Percentiles rank a stretch among this genome's conserved stretches.
phyloP scores from a whole-genome alignment of 53 echinoderm and acorn worm species.

The Zoroaster sp. region DNA sequence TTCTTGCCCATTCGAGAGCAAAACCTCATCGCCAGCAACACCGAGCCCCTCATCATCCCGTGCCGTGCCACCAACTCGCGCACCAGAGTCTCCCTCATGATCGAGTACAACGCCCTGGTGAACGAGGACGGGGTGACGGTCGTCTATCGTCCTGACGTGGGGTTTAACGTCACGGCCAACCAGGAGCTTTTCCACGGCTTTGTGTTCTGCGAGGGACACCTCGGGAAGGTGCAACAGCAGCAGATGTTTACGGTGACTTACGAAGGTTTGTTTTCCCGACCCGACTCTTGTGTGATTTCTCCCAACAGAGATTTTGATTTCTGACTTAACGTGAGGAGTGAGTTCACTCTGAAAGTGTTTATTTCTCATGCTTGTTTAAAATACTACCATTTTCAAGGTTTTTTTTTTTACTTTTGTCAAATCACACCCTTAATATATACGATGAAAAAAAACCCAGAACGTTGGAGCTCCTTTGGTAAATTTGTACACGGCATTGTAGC shows the following conservation, averaged over 20 bases:
- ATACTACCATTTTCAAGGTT: neutral
- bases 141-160: constrained; percentile 30
- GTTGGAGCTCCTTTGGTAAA: too few species aligned
- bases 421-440: too few species aligned
- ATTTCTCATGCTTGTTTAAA: too few species aligned
- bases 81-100: constrained; percentile 30
- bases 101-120: constrained; percentile 36
- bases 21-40: constrained; percentile 25
- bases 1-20: constrained; percentile 4
- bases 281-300: too few species aligned
- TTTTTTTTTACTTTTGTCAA: too few species aligned
- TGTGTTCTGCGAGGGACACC: constrained; percentile 19
- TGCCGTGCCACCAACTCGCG: neutral
- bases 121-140: constrained; percentile 15
- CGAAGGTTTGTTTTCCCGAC: neutral
- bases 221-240: constrained; percentile 34
- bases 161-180: constrained; percentile 39
- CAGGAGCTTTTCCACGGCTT: constrained; percentile 47
- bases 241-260: constrained; percentile 39
- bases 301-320: neutral
- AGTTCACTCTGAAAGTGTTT: too few species aligned
- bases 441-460: too few species aligned
- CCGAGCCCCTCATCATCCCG: constrained; percentile 13
- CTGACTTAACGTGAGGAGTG: too few species aligned
- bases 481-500: too few species aligned